Percentiles rank a stretch among this genome's conserved stretches.
Conservation (phyloP, 2,888 invertebrate genomes). For the Macrosoma leucophasiata region DNA sequence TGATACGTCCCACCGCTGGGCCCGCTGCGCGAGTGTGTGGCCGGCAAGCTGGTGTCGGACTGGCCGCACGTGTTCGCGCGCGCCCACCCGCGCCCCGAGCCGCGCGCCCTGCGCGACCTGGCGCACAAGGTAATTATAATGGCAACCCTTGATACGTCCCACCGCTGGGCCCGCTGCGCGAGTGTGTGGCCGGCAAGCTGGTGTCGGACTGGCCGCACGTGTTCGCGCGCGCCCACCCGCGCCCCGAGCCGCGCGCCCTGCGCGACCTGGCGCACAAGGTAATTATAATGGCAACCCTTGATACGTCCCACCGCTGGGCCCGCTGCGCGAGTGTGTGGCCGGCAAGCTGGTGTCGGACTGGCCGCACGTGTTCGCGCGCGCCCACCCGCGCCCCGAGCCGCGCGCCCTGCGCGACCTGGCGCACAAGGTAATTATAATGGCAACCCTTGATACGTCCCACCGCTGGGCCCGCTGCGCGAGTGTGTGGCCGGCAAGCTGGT, state of each 20-base stretch:
- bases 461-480: conserved; percentile 77
- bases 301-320: conserved; percentile 94
- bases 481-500: conserved; percentile 91
- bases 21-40: conserved; percentile 92
- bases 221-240: too few species aligned
- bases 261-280: too few species aligned
- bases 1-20: conserved; percentile 95
- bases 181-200: conserved; percentile 91
- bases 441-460: neutral
- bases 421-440: conserved; percentile 31
- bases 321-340: conserved; percentile 92
- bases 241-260: too few species aligned
- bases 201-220: conserved; percentile 94
- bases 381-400: conserved; percentile 72
- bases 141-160: too few species aligned
- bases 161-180: conserved; percentile 93
- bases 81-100: conserved; percentile 75
- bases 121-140: conserved; percentile 52
- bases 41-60: conserved; percentile 92
- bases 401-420: conserved; percentile 84
- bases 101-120: conserved; percentile 83
- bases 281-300: conserved; percentile 90
- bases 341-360: conserved; percentile 95
- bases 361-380: conserved; percentile 90
- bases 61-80: conserved; percentile 92